phyloP scores from a whole-genome alignment of 23 tunicate genomes.

The Phallusia fumigata region DNA sequence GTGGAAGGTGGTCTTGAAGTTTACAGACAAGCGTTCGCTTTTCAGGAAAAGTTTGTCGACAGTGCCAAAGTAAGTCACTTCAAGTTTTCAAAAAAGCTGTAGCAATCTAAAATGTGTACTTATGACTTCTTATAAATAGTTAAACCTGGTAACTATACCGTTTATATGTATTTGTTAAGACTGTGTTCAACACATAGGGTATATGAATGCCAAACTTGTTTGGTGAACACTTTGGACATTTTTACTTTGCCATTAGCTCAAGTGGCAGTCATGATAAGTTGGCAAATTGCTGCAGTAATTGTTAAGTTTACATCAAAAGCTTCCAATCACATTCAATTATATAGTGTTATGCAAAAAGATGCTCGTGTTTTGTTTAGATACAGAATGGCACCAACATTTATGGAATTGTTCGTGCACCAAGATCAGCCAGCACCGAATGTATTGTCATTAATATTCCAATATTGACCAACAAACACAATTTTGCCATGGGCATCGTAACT shows the following conservation, averaged over 20 bases:
- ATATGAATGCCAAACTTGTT: neutral
- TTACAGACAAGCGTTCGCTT: slow-evolving; percentile 52
- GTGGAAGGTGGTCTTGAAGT: slow-evolving; percentile 48
- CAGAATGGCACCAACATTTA: slow-evolving; percentile 79
- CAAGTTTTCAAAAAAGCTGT: no score
- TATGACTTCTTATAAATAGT: no score
- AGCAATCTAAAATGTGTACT: no score
- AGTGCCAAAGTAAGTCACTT: neutral
- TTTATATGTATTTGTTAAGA: no score
- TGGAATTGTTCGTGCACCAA: slow-evolving; percentile 62
- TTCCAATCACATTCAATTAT: no score
- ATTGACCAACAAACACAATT: slow-evolving; percentile 22
- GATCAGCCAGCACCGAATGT: slow-evolving; percentile 68
- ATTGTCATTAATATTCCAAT: slow-evolving; percentile 79
- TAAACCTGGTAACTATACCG: no score
- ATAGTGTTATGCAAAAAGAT: no score
- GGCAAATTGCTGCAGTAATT: no score
- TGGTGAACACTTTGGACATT: no score
- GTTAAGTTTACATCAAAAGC: no score
- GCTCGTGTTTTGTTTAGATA: slow-evolving; percentile 5
- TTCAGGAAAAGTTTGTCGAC: slow-evolving; percentile 18
- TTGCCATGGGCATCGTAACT: slow-evolving; percentile 56
- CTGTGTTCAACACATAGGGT: neutral
- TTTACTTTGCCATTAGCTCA: no score
- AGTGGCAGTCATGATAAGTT: no score